Evolutionary conservation across 2,797 vertebrate species (phyloP).

Genomic region (Pyrocephalus nanus): DNA sequence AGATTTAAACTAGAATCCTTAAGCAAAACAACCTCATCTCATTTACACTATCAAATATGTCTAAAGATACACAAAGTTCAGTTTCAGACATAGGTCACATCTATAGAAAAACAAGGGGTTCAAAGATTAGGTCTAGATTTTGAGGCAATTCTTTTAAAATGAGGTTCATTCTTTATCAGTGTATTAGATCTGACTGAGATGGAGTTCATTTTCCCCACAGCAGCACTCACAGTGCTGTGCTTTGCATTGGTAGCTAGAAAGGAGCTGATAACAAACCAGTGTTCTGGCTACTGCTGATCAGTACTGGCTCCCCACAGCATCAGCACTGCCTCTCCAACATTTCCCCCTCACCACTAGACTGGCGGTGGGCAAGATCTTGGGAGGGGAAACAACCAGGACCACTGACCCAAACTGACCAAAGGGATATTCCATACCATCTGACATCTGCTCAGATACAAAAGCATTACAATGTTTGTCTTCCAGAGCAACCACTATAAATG

Average conservation of each 20-base stretch:
- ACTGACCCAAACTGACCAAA: neutral
- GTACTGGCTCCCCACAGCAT: neutral
- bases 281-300: neutral
- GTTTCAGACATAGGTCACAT: neutral
- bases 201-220: neutral
- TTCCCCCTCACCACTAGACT: neutral
- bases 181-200: neutral
- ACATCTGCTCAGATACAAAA: neutral
- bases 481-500: accelerated
- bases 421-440: neutral
- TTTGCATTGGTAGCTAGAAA: neutral
- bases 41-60: neutral
- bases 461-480: neutral
- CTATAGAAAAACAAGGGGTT: neutral
- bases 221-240: neutral
- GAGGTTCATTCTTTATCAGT: neutral
- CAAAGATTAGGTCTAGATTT: neutral
- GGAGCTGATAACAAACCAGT: neutral
- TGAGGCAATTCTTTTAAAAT: neutral
- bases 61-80: neutral
- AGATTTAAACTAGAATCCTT: neutral
- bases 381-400: neutral
- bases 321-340: neutral
- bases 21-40: neutral
- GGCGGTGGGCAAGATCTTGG: neutral